These are phyloP conservation scores for Asbolus verrucosus DNA, from an alignment of 1,140 invertebrate genomes.

Conservation along the genomic window DNA sequence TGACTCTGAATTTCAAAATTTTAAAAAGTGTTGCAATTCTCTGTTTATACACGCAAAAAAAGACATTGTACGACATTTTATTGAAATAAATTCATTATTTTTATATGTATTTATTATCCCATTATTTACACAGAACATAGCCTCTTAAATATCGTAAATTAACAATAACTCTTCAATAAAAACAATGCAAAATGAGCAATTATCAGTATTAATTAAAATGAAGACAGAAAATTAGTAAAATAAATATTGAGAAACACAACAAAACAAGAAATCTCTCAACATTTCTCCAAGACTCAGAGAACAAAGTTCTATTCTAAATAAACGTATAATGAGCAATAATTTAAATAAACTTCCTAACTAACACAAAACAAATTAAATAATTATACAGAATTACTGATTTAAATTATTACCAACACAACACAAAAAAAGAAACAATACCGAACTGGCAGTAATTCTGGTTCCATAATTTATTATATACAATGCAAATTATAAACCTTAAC, in stretches of 20 bases:
- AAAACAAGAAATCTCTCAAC: background rate
- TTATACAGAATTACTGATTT: slow-evolving; percentile 25
- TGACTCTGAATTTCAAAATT: too few relatives aligned
- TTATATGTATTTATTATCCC: slow-evolving; percentile 37
- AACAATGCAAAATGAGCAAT: slow-evolving; percentile 37
- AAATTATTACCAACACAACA: slow-evolving; percentile 12
- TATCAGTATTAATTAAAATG: slow-evolving; percentile 7
- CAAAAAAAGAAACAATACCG: slow-evolving; percentile 32
- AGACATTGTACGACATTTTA: slow-evolving; percentile 1
- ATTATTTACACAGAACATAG: slow-evolving; percentile 42
- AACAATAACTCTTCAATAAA: slow-evolving; percentile 29
- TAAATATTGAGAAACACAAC: slow-evolving; percentile 25
- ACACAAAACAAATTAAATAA: slow-evolving; percentile 8
- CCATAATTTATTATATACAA: slow-evolving; percentile 35
- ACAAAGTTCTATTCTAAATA: too few relatives aligned
- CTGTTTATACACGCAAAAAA: too few relatives aligned
- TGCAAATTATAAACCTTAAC: slow-evolving; percentile 1
- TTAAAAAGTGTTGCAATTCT: too few relatives aligned
- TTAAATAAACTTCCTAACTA: slow-evolving; percentile 21
- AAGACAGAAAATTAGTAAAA: slow-evolving; percentile 1
- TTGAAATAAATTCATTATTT: slow-evolving; percentile 30
- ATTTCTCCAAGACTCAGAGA: background rate
- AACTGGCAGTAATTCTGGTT: slow-evolving; percentile 46
- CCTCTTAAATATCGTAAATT: slow-evolving; percentile 39
- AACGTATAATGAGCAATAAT: slow-evolving; percentile 13